These are phyloP conservation scores for Aplidium turbinatum DNA, from an alignment of 23 tunicate genomes.

Conservation along the genomic window DNA sequence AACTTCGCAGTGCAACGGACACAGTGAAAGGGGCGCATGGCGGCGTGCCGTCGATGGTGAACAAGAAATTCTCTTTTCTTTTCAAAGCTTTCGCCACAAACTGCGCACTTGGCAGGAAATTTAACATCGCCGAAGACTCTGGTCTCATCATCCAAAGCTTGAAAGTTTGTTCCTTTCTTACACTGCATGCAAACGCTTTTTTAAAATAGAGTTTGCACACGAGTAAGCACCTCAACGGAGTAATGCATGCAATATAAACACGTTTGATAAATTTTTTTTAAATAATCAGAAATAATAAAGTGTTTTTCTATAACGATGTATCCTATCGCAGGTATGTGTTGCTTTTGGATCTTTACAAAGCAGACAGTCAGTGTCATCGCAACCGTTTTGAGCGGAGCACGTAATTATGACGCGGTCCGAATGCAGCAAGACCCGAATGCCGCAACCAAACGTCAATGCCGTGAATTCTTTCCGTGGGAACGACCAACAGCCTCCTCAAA, in stretches of 20 bases:
- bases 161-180: conserved; percentile 53
- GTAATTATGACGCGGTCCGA: background rate
- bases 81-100: conserved; percentile 30
- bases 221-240: background rate
- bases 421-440: background rate
- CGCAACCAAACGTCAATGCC: background rate
- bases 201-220: background rate
- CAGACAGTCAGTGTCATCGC: too few relatives aligned
- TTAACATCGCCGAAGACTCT: conserved; percentile 7
- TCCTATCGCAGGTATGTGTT: too few relatives aligned
- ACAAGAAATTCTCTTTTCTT: conserved; percentile 29
- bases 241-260: background rate
- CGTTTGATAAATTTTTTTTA: background rate
- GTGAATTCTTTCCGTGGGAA: background rate
- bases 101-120: conserved; percentile 36
- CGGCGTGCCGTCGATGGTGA: conserved; percentile 54
- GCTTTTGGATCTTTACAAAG: too few relatives aligned
- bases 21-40: conserved; percentile 42
- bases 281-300: background rate
- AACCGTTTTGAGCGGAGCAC: too few relatives aligned
- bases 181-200: conserved; percentile 25
- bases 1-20: conserved; percentile 43
- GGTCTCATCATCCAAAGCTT: conserved; percentile 33
- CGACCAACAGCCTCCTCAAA: background rate
- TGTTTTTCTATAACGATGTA: too few relatives aligned